Evolutionary conservation across 2,888 invertebrate genomes (phyloP).

Genomic region (Allygus modestus): DNA sequence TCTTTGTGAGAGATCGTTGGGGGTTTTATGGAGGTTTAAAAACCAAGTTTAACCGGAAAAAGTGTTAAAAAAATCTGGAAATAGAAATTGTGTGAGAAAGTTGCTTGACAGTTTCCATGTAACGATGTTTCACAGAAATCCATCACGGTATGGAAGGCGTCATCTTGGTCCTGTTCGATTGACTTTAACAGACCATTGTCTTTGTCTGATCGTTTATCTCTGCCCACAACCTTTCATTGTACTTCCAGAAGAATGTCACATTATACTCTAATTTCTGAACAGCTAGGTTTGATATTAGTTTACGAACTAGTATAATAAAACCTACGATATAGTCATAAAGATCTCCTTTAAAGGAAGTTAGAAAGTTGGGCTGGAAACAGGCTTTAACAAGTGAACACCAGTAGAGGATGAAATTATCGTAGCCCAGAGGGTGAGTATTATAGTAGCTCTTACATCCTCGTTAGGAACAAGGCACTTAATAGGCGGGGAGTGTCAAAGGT

Average conservation of each 20-base stretch:
- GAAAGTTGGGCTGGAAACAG: background rate
- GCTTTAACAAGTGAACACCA: background rate
- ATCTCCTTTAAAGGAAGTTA: background rate
- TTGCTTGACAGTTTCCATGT: no score
- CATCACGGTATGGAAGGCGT: background rate
- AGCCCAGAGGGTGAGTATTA: background rate
- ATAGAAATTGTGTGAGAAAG: no score
- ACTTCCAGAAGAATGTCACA: no score
- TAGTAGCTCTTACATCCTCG: background rate
- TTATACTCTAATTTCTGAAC: no score
- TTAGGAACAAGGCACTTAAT: no score
- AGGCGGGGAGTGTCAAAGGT: no score
- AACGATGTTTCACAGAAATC: background rate
- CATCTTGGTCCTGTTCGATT: background rate
- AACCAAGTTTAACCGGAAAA: no score
- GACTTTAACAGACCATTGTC: background rate
- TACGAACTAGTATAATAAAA: background rate
- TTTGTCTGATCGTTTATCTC: background rate
- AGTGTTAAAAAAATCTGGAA: no score
- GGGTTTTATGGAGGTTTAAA: no score
- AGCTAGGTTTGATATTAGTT: no score
- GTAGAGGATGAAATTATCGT: background rate
- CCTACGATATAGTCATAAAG: background rate
- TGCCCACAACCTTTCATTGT: background rate
- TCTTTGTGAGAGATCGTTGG: no score